A percentile compares a stretch with the other conserved stretches of the same genome.
Conservation (phyloP, 1,140 invertebrate species). For the Drosophila watanabei region DNA sequence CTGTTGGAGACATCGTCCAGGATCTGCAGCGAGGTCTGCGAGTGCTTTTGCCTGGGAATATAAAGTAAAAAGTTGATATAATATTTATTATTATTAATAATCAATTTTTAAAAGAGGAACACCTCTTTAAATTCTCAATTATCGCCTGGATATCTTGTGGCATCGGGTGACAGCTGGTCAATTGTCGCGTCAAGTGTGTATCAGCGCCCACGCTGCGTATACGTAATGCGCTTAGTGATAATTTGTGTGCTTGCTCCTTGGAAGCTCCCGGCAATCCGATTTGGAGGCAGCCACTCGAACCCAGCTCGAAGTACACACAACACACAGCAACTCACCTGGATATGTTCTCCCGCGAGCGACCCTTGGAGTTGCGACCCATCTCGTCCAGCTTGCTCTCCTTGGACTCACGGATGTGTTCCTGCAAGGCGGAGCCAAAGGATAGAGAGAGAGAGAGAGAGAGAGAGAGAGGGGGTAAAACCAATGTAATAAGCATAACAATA, state of each 20-base stretch:
- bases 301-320: neutral
- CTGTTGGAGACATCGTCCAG: slow-evolving; percentile 82
- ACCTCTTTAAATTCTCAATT: neutral
- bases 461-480: neutral
- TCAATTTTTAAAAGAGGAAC: neutral
- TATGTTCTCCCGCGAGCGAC: slow-evolving; percentile 82
- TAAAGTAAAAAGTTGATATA: neutral
- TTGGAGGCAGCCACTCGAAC: neutral
- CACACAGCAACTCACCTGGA: slow-evolving; percentile 70
- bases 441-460: slow-evolving; percentile 17
- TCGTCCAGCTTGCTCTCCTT: slow-evolving; percentile 91
- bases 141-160: neutral
- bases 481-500: slow-evolving; percentile 70
- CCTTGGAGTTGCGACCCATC: slow-evolving; percentile 87
- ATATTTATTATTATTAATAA: too few relatives aligned
- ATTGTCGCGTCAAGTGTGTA: neutral
- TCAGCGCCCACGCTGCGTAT: slow-evolving; percentile 27
- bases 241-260: neutral
- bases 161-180: neutral
- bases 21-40: slow-evolving; percentile 82
- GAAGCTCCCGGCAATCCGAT: neutral
- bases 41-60: slow-evolving; percentile 74
- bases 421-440: slow-evolving; percentile 50
- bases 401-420: slow-evolving; percentile 93
- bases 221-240: slow-evolving; percentile 1